phyloP scores from a whole-genome alignment of 2,113 vertebrate species.

The Urocitellus parryii region DNA sequence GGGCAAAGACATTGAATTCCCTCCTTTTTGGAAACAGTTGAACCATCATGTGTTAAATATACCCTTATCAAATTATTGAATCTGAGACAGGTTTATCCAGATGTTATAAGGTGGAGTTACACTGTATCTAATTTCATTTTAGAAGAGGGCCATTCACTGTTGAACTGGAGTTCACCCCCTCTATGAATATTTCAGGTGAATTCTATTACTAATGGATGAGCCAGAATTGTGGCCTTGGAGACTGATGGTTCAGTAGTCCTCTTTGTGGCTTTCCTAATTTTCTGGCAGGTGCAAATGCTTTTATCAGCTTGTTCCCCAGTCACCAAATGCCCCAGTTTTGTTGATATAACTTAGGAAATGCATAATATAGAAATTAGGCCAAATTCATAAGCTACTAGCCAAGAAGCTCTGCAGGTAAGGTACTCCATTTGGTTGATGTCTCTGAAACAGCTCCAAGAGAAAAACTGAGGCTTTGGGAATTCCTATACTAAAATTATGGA shows the following conservation, averaged over 20 bases:
- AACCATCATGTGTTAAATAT: neutral
- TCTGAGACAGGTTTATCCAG: constrained; percentile 36
- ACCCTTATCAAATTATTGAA: constrained; percentile 5
- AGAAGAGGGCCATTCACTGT: neutral
- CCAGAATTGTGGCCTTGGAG: neutral
- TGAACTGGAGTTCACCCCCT: neutral
- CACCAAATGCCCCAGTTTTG: constrained; percentile 51
- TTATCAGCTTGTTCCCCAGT: neutral
- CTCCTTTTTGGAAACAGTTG: neutral
- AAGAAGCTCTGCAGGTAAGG: constrained; percentile 21
- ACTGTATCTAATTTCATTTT: neutral
- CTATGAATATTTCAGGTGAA: constrained; percentile 49
- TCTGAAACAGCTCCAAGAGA: constrained; percentile 34
- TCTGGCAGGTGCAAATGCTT: constrained; percentile 42
- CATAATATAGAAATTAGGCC: constrained; percentile 55
- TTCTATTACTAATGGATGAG: constrained; percentile 52
- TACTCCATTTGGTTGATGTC: neutral
- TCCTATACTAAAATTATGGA: neutral
- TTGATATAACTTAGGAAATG: constrained; percentile 56
- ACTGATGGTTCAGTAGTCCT: neutral
- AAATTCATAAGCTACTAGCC: constrained; percentile 39
- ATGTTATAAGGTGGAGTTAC: neutral
- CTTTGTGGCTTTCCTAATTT: neutral
- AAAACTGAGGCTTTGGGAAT: neutral
- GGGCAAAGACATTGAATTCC: neutral